Base-by-base conservation (phyloP, 2,113 vertebrate genomes). In the Oceanites oceanicus region DNA sequence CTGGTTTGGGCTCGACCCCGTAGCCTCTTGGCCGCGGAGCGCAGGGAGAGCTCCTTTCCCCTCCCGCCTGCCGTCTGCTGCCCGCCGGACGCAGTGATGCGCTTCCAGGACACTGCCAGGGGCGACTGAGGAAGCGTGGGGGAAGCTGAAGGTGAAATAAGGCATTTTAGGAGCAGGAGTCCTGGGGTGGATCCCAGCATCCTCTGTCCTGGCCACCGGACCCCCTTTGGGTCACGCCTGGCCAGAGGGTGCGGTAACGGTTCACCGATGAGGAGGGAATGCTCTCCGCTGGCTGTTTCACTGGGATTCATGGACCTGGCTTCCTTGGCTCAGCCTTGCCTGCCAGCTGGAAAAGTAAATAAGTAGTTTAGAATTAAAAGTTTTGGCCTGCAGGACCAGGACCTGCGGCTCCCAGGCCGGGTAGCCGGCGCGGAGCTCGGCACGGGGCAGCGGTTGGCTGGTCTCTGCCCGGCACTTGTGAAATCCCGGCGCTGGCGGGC, bases 401-500 rank as follows among this genome's bases (percentile, higher is more conserved):
- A n/a, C 4, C 6, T 0, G 9, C 2, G 18, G 9, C n/a, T 32
- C 10, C 32, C 27, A 5, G n/a, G 20, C 16, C 4, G 11, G 40
- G 9, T 17, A 8, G 34, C n/a, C 34, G 62, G 22, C 19, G 42
- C 11, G 27, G 7, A 58, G n/a, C 19, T 49, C 18, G 11, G 62
- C 34, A 29, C 15, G 3, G 34, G n/a, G 30, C 71, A 58, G 29
- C 45, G 10, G 7, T 16, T 16, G 58, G 68, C 40, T 12, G 26
- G 21, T 56, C 50, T 27, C 49, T 63, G 27, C 58, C 16, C 26
- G 8, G 38, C 40, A 26, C 32, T 19, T 4, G 61, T 9, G 14
- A 36, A 21, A 74, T 26, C 14, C 34, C 29, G 4, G 29, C 4
- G 50, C 29, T 18, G 52, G 34, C n/a, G 34, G 42, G 23, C 27